phyloP scores from a whole-genome alignment of 2,113 vertebrate genomes.

The Archilochus colubris region DNA sequence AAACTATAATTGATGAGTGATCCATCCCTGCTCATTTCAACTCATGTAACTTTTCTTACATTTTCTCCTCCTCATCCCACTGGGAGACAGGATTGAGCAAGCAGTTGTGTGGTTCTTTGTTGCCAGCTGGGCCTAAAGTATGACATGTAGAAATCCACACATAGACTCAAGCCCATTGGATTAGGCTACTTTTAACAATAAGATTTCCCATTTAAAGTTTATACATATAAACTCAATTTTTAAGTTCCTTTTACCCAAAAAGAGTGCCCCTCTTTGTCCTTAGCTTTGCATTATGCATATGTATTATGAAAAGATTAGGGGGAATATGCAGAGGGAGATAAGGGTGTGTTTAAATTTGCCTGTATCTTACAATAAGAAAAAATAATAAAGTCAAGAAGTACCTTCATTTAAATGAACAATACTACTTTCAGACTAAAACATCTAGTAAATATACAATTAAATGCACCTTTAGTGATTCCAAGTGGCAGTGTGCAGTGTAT shows the following conservation, averaged over 20 bases:
- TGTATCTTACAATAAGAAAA: background rate
- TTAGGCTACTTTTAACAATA: background rate
- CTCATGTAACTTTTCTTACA: too few relatives aligned
- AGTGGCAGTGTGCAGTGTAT: background rate
- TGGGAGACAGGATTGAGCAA: too few relatives aligned
- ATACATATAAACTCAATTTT: background rate
- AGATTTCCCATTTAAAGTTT: background rate
- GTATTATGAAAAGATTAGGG: background rate
- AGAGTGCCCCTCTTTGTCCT: background rate
- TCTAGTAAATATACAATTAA: slow-evolving; percentile 6
- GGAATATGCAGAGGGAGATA: accelerated
- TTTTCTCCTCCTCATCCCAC: too few relatives aligned
- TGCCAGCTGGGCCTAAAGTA: too few relatives aligned
- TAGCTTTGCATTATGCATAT: background rate
- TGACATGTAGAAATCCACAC: background rate
- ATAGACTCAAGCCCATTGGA: background rate
- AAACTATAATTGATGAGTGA: too few relatives aligned
- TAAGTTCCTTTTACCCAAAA: background rate
- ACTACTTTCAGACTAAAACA: background rate
- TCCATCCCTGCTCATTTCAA: too few relatives aligned
- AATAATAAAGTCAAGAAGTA: background rate
- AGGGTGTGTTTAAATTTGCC: background rate
- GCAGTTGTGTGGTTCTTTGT: too few relatives aligned
- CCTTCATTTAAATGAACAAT: background rate
- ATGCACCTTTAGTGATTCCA: background rate